These are phyloP conservation scores for Chromoteleia sp. DNA, from an alignment of 2,888 invertebrate species.

Conservation along the genomic window DNA sequence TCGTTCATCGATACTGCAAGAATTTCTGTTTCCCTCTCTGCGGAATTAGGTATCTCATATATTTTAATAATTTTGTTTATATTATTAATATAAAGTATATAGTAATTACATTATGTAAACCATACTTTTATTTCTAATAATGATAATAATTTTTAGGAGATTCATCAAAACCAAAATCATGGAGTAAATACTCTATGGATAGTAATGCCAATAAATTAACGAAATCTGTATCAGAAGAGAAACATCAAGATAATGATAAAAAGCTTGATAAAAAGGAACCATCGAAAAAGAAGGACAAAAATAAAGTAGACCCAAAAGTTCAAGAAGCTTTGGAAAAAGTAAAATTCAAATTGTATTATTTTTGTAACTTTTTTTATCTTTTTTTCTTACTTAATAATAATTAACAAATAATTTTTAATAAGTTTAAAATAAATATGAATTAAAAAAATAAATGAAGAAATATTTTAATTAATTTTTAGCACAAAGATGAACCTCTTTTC, in stretches of 20 bases:
- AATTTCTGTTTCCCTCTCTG: slow-evolving; percentile 91
- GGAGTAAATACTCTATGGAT: slow-evolving; percentile 96
- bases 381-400: slow-evolving; percentile 10
- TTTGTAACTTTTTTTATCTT: too few species aligned
- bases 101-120: too few species aligned
- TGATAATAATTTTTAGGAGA: slow-evolving; percentile 83
- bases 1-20: slow-evolving; percentile 93
- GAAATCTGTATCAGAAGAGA: slow-evolving; percentile 73
- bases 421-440: background rate
- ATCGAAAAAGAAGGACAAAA: slow-evolving; percentile 73
- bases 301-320: slow-evolving; percentile 85
- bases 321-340: slow-evolving; percentile 89
- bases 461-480: slow-evolving; percentile 85
- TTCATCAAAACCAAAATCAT: slow-evolving; percentile 92
- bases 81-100: background rate
- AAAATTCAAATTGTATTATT: too few species aligned
- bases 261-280: slow-evolving; percentile 84
- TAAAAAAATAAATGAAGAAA: background rate
- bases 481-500: slow-evolving; percentile 95
- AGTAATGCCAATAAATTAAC: slow-evolving; percentile 87
- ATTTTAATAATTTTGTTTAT: slow-evolving; percentile 14
- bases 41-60: slow-evolving; percentile 87
- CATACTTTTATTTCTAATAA: too few species aligned
- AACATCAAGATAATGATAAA: slow-evolving; percentile 74
- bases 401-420: slow-evolving; percentile 10